A percentile compares a stretch with the other conserved stretches of the same genome.
phyloP scores from a whole-genome alignment of 2,113 vertebrate genomes.

The Sylvia atricapilla region DNA sequence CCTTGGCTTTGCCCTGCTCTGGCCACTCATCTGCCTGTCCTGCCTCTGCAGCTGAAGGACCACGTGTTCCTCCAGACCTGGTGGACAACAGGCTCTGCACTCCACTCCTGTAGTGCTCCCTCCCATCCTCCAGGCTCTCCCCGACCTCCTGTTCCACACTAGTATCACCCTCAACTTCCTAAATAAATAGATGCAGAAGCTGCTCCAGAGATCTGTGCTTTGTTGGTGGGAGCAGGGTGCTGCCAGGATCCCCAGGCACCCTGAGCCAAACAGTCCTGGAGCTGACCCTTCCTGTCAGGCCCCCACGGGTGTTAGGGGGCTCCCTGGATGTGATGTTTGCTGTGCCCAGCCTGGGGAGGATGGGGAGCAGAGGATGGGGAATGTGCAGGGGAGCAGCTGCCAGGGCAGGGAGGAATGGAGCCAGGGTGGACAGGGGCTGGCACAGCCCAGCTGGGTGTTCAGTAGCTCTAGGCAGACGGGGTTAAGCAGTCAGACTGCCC shows the following conservation, averaged over 20 bases:
- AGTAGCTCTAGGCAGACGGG: neutral
- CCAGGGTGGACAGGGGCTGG: neutral
- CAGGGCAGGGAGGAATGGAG: neutral
- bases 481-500: neutral
- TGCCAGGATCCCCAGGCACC: neutral
- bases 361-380: neutral
- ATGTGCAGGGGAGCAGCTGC: neutral
- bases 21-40: rapidly evolving
- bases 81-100: neutral
- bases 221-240: neutral
- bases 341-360: neutral
- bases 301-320: neutral
- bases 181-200: conserved; percentile 33
- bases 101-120: rapidly evolving
- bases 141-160: rapidly evolving
- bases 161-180: neutral
- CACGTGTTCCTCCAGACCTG: neutral
- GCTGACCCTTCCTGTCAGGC: neutral
- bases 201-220: neutral
- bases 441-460: neutral
- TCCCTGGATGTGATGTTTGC: neutral
- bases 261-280: neutral
- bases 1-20: neutral
- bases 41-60: neutral
- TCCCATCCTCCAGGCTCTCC: neutral